Conservation (phyloP, 2,888 invertebrate genomes). For the Ditylenchus weischeri region DNA sequence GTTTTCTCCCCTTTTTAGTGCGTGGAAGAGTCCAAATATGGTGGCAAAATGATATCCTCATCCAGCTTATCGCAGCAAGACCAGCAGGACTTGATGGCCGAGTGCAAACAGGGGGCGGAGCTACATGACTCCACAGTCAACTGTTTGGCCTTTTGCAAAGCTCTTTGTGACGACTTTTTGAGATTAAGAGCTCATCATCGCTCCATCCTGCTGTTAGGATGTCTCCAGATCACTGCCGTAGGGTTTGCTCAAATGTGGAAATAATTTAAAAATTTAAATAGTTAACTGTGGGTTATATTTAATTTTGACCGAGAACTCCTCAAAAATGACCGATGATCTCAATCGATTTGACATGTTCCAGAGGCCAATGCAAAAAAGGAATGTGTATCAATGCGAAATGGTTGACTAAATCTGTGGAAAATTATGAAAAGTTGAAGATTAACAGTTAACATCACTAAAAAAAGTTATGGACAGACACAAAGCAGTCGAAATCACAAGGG, state of each 20-base stretch:
- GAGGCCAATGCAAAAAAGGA: too few relatives aligned
- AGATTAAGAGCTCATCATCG: conserved; percentile 26
- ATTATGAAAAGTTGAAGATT: too few relatives aligned
- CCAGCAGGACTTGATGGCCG: conserved; percentile 7
- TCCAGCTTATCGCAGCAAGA: conserved; percentile 4
- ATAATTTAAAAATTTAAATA: not conserved
- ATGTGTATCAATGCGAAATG: too few relatives aligned
- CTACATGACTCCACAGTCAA: conserved; percentile 36
- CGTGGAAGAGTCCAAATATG: conserved; percentile 15
- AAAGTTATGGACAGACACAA: too few relatives aligned
- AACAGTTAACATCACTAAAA: too few relatives aligned
- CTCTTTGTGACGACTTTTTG: conserved; percentile 39
- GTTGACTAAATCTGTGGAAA: too few relatives aligned
- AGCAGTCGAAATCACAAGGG: too few relatives aligned
- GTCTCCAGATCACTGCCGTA: conserved; percentile 34
- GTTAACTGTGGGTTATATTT: not conserved
- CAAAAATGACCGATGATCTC: too few relatives aligned
- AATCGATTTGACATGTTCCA: too few relatives aligned
- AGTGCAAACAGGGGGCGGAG: conserved; percentile 20
- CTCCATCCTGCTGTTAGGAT: conserved; percentile 29
- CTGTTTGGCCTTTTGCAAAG: conserved; percentile 39
- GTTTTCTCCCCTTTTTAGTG: conserved; percentile 9
- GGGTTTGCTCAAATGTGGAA: not conserved
- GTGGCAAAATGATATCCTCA: conserved; percentile 1
- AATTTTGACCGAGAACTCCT: not conserved